Percentiles rank a stretch among this genome's conserved stretches.
Evolutionary conservation across 2,888 invertebrate genomes (phyloP).

Genomic region (Drosophila picticornis): DNA sequence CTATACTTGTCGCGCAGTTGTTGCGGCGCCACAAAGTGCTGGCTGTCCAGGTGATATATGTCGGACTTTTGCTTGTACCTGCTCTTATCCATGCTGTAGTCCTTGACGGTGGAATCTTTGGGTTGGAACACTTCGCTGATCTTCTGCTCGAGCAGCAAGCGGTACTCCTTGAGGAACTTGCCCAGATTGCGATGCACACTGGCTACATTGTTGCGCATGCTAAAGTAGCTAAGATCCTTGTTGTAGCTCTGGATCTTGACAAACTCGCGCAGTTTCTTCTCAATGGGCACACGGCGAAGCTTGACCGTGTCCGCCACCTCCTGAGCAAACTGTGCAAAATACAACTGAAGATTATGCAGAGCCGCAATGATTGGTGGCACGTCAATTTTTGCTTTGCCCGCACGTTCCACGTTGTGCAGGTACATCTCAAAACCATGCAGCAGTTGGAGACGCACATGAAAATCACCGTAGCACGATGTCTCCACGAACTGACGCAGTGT

Average conservation of each 20-base stretch:
- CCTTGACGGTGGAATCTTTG: slow-evolving; percentile 81
- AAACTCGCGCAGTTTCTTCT: slow-evolving; percentile 96
- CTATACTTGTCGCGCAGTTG: slow-evolving; percentile 68
- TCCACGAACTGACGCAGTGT: slow-evolving; percentile 93
- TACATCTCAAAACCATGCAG: slow-evolving; percentile 94
- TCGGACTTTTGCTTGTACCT: slow-evolving; percentile 79
- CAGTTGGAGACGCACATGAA: slow-evolving; percentile 90
- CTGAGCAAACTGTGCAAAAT: slow-evolving; percentile 92
- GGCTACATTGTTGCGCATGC: slow-evolving; percentile 94
- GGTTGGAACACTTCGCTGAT: slow-evolving; percentile 85
- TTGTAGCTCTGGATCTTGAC: slow-evolving; percentile 98
- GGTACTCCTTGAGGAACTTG: slow-evolving; percentile 94
- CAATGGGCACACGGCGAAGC: slow-evolving; percentile 91
- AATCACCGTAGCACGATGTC: slow-evolving; percentile 93
- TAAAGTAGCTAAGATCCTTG: slow-evolving; percentile 97
- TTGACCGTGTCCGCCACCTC: slow-evolving; percentile 89
- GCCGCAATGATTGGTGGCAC: slow-evolving; percentile 86
- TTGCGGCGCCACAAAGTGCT: slow-evolving; percentile 82
- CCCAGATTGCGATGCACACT: slow-evolving; percentile 95
- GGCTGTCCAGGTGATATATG: slow-evolving; percentile 78
- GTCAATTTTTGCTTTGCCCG: slow-evolving; percentile 47
- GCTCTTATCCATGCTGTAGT: slow-evolving; percentile 80
- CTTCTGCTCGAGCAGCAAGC: slow-evolving; percentile 86
- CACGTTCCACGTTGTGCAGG: slow-evolving; percentile 86
- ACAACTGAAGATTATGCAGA: slow-evolving; percentile 93